Conservation (phyloP, 2,888 invertebrate genomes). For the Heliconius sara region DNA sequence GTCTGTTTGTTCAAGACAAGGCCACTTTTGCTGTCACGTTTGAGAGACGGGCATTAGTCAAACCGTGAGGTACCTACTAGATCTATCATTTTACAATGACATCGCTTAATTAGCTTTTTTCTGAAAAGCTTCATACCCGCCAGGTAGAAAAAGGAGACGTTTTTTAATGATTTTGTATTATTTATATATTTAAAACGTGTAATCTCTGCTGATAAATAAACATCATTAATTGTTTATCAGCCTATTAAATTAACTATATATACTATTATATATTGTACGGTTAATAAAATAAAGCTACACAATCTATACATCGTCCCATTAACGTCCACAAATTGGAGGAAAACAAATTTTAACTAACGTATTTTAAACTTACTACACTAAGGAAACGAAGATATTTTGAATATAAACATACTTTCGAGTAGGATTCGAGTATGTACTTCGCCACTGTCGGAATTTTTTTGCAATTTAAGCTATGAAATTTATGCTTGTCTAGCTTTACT, state of each 20-base stretch:
- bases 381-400: background rate
- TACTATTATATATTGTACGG: too few relatives aligned
- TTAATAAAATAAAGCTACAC: too few relatives aligned
- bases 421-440: too few relatives aligned
- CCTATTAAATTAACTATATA: too few relatives aligned
- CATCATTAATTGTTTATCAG: too few relatives aligned
- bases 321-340: too few relatives aligned
- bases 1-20: slow-evolving; percentile 23
- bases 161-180: background rate
- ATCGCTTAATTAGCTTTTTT: background rate
- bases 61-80: slow-evolving; percentile 11
- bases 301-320: too few relatives aligned
- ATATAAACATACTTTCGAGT: background rate
- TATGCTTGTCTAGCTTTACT: too few relatives aligned
- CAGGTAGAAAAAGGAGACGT: background rate
- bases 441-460: too few relatives aligned
- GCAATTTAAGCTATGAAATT: too few relatives aligned
- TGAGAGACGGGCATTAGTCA: slow-evolving; percentile 28
- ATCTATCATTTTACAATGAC: slow-evolving; percentile 25
- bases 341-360: background rate
- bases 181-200: background rate
- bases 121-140: background rate
- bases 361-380: background rate
- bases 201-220: background rate
- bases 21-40: slow-evolving; percentile 30